phyloP scores from a whole-genome alignment of 2,113 vertebrate species.

The Ammodramus savannarum region DNA sequence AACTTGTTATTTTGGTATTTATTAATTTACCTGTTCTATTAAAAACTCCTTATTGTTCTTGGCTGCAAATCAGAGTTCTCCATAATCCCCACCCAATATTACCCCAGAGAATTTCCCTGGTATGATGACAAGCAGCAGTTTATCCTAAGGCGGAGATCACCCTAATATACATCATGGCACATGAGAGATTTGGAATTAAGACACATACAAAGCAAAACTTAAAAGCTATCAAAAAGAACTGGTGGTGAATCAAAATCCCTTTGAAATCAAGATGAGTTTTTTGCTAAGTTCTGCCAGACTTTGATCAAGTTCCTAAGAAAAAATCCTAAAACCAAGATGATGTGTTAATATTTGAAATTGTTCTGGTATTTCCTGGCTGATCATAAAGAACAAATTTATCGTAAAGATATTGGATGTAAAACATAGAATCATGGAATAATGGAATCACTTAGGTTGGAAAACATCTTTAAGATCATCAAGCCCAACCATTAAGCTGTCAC shows the following conservation, averaged over 20 bases:
- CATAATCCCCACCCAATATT: background rate
- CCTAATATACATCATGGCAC: background rate
- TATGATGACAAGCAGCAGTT: background rate
- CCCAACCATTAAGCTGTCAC: background rate
- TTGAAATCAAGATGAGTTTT: background rate
- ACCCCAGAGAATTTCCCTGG: background rate
- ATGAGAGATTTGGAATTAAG: background rate
- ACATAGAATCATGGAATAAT: background rate
- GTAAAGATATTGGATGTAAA: background rate
- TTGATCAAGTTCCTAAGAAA: background rate
- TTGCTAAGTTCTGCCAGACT: background rate
- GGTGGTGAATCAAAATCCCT: background rate
- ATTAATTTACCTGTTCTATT: background rate
- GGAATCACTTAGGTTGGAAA: background rate
- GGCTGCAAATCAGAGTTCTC: background rate
- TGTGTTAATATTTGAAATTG: background rate
- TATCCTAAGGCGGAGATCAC: background rate
- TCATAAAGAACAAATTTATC: background rate
- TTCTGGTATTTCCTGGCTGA: background rate
- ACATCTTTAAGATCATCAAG: background rate
- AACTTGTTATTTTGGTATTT: background rate
- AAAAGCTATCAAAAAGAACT: background rate
- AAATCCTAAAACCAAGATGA: background rate
- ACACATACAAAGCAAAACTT: background rate
- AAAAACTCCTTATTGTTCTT: background rate